Percentiles rank a stretch among this genome's conserved stretches.
phyloP scores from a whole-genome alignment of 2,113 vertebrate species.

The Shinisaurus crocodilurus region DNA sequence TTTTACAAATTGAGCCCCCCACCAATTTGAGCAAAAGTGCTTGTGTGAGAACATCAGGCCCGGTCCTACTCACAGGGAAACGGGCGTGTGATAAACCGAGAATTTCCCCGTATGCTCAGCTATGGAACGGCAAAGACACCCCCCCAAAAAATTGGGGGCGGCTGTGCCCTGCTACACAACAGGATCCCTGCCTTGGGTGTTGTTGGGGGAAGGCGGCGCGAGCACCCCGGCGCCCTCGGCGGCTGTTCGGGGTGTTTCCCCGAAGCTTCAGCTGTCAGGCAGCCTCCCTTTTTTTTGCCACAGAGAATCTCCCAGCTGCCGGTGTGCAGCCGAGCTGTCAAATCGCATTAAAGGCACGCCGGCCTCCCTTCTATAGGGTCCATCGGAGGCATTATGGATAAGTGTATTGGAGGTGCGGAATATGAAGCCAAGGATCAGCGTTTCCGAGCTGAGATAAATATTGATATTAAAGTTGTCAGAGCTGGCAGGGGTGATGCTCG shows the following conservation, averaged over 20 bases:
- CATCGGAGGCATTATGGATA: conserved; percentile 44
- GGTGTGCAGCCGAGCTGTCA: conserved; percentile 10
- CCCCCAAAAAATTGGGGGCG: background rate
- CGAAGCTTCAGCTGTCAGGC: background rate
- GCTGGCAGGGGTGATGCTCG: conserved; percentile 11
- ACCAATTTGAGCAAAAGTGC: no score
- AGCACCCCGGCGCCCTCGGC: background rate
- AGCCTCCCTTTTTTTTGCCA: fast-evolving
- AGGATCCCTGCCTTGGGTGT: no score
- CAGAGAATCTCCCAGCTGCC: fast-evolving
- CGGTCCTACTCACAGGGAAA: no score
- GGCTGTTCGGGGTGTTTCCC: background rate
- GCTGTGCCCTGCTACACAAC: background rate
- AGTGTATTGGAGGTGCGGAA: conserved; percentile 58
- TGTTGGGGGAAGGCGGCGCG: background rate
- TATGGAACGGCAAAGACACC: no score
- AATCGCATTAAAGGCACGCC: background rate
- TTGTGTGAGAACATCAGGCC: no score
- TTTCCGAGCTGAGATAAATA: conserved; percentile 65
- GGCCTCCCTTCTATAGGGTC: conserved; percentile 34
- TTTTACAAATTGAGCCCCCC: no score
- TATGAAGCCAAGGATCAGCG: conserved; percentile 51
- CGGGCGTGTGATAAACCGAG: background rate
- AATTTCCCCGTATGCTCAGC: background rate
- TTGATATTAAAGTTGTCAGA: conserved; percentile 68